Conservation (phyloP, 2,888 invertebrate species). For the Apamea monoglypha region DNA sequence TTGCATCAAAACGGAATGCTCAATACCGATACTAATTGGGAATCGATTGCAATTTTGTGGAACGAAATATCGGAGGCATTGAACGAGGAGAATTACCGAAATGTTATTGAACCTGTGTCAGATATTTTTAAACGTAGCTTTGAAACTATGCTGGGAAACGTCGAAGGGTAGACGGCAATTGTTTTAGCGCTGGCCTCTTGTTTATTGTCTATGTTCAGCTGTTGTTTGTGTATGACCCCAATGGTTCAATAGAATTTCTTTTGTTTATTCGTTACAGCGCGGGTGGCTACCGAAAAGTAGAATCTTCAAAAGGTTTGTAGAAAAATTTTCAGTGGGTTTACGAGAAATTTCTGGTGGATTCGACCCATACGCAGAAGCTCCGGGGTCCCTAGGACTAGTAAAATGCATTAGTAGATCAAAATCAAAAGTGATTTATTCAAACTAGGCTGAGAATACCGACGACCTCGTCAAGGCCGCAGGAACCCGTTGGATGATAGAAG, state of each 20-base stretch:
- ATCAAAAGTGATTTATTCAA: too few species aligned
- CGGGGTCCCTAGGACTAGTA: background rate
- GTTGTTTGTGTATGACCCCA: slow-evolving; percentile 1
- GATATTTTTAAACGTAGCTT: slow-evolving; percentile 39
- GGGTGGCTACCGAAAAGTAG: background rate
- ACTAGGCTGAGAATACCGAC: too few species aligned
- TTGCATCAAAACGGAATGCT: slow-evolving; percentile 47
- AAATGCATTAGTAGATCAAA: background rate
- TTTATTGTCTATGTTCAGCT: slow-evolving; percentile 30
- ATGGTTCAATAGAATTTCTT: slow-evolving; percentile 16
- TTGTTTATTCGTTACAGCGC: slow-evolving; percentile 7
- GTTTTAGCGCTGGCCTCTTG: slow-evolving; percentile 18
- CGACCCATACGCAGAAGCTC: background rate
- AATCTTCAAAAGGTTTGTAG: slow-evolving; percentile 1
- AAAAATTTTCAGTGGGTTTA: background rate
- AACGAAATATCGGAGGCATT: slow-evolving; percentile 38
- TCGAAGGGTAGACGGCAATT: slow-evolving; percentile 22
- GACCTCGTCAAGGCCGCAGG: too few species aligned
- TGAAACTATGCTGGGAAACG: slow-evolving; percentile 3
- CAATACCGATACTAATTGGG: slow-evolving; percentile 49
- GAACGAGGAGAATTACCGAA: slow-evolving; percentile 13
- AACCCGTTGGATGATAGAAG: too few species aligned
- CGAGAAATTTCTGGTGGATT: background rate
- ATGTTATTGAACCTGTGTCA: slow-evolving; percentile 44
- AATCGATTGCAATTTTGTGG: slow-evolving; percentile 56